Evolutionary conservation across 2,888 invertebrate genomes (phyloP), one percentile per base, ranked within the genome.

Genomic region (Mythimna albipuncta): DNA sequence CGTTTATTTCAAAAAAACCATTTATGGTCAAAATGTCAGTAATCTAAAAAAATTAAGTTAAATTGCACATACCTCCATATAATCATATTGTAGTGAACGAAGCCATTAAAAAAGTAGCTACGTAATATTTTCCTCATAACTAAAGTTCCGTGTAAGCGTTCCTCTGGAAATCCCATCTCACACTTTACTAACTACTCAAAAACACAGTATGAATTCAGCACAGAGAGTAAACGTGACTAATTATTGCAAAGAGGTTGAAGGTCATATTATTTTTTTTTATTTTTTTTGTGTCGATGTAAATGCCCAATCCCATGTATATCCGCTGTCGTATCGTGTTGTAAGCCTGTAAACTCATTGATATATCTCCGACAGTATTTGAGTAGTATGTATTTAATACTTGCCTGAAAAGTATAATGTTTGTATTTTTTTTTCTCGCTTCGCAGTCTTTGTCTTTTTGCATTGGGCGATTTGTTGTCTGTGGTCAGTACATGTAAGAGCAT

Each of bases 361-460:
- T 50, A 64, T 62, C 21, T 69, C 76, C 70, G 79, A 86, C 83
- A 77, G 88, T 88, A 88, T 90, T 86, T 90, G 19, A 47, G 47
- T 47, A 89, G 89, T 84, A 68, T 75, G 79, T 87, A 85, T 83
- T 83, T 80, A 83, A 84, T 76, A 76, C 84, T 83, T 89, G 88
- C 89, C 88, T 90, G 87, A 78, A 81, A 84, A 73, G 79, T 86
- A 76, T 70, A 70, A 47, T 68, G 63, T 75, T 76, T 74, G 83
- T 82, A 82, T 85, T 81, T 74, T 86, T 88, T 82, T 85, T 86
- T 75, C 32, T 88, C 86, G 92, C 92, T 93, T 93, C 88, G 91
- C 91, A 90, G 86, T 87, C 72, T 89, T 82, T 88, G 84, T 91
- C 79, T 90, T 86, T 91, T 90, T 91, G 91, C 90, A 87, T 89